Base-by-base conservation (phyloP, 2,888 invertebrate genomes). In the Chymomyza procnemis region DNA sequence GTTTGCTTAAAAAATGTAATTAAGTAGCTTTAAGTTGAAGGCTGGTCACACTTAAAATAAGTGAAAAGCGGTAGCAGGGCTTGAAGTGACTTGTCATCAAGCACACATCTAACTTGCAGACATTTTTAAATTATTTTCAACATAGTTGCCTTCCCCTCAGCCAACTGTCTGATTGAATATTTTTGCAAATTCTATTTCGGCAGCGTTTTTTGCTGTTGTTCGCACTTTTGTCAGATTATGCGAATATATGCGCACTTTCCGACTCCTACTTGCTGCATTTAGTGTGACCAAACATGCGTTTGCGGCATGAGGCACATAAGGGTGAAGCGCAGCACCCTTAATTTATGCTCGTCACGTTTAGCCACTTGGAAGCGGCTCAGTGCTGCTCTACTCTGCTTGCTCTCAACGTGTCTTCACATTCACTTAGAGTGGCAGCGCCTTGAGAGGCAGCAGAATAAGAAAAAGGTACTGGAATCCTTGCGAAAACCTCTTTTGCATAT, bases 261-360 rank as follows among this genome's bases (percentile, higher is more conserved):
- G 4, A 50, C 19, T 3, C 18, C 50, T 18, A 14, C 47, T 50
- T 54, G 21, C 81, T 85, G 81, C 85, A 84, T 84, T 81, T 74
- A 78, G 81, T 72, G 79, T 72, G 85, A 75, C 75, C 80, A 79
- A 80, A 73, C 64, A 72, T 67, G 66, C 12, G 56, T 30, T 34
- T 26, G 34, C 9, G 22, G 26, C 16, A 30, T 30, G 14, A 30
- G 56, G 26, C 26, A 8, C 26, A 4, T 26, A 6, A 26, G 26
- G 26, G 26, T 4, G n/a, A 4, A 26, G n/a, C 30, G n/a, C n/a
- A n/a, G n/a, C n/a, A n/a, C 58, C 46, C 46, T 66, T 85, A 84
- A 84, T 85, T 75, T 85, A 87, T 87, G 80, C 87, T 74, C 76
- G 83, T 88, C 86, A 87, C 86, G 86, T 87, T 83, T 81, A 80